These are phyloP conservation scores for Amphibalanus amphitrite DNA, from an alignment of 1,140 invertebrate species.

Conservation along the genomic window DNA sequence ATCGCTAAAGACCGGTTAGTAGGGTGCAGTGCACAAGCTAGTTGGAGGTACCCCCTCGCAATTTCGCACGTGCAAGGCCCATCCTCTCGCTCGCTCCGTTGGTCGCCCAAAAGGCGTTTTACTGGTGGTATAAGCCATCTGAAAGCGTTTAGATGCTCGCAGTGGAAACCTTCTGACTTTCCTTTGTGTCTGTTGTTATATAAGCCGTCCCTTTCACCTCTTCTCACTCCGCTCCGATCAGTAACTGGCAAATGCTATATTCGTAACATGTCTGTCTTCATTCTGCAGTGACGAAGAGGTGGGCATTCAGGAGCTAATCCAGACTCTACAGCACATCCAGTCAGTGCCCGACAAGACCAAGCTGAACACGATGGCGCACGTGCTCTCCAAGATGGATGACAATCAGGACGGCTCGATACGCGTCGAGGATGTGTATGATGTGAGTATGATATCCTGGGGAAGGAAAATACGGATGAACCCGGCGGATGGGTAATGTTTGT, in stretches of 20 bases:
- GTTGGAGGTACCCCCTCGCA: too few species aligned
- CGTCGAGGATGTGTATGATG: constrained; percentile 53
- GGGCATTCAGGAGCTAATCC: constrained; percentile 72
- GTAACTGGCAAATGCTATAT: constrained; percentile 3
- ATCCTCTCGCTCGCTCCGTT: too few species aligned
- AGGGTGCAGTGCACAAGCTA: too few species aligned
- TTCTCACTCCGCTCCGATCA: not conserved
- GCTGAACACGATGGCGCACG: constrained; percentile 60
- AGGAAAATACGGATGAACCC: too few species aligned
- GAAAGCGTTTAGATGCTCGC: too few species aligned
- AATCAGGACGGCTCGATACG: constrained; percentile 83
- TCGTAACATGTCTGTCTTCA: not conserved
- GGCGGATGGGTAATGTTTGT: too few species aligned
- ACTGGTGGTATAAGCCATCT: too few species aligned
- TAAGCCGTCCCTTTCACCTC: not conserved
- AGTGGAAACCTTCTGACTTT: constrained; percentile 12
- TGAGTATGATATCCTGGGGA: too few species aligned
- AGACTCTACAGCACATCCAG: constrained; percentile 60
- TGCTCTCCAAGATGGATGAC: constrained; percentile 69
- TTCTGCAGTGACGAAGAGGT: constrained; percentile 43
- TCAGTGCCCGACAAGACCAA: constrained; percentile 66
- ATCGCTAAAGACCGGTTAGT: too few species aligned
- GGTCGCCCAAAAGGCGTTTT: too few species aligned
- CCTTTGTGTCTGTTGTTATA: constrained; percentile 2
- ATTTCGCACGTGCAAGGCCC: too few species aligned